Percentiles rank a stretch among this genome's conserved stretches.
These are phyloP conservation scores for Pseudorhombus dupliciocellatus DNA, from an alignment of 2,113 vertebrate species.

Conservation along the genomic window DNA sequence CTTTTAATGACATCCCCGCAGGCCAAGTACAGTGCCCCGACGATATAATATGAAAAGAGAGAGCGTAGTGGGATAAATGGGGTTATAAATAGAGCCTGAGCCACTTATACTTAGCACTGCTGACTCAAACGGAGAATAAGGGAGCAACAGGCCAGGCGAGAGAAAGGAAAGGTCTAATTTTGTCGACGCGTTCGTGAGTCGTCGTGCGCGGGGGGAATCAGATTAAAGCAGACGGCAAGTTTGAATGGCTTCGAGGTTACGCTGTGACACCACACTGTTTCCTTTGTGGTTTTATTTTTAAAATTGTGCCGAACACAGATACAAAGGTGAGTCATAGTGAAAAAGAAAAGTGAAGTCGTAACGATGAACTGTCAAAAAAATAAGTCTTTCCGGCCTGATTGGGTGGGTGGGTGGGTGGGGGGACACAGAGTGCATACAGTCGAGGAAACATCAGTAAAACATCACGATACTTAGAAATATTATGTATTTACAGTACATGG, in stretches of 20 bases:
- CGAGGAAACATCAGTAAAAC: constrained; percentile 34
- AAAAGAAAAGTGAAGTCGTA: constrained; percentile 44
- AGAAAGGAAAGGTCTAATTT: constrained; percentile 25
- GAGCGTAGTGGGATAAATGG: constrained; percentile 33
- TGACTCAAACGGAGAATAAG: constrained; percentile 49
- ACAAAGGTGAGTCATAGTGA: constrained; percentile 62
- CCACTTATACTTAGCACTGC: constrained; percentile 57
- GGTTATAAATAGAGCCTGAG: constrained; percentile 43
- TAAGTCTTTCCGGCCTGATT: constrained; percentile 22
- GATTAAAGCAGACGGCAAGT: not conserved
- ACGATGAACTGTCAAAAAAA: constrained; percentile 53
- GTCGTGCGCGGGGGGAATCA: not conserved
- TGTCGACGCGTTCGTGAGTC: not conserved
- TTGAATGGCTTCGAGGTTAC: not conserved
- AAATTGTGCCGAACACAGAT: constrained; percentile 54
- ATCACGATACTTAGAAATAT: constrained; percentile 42
- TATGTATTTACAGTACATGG: constrained; percentile 44
- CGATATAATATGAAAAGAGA: constrained; percentile 30
- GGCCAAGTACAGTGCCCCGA: constrained; percentile 7
- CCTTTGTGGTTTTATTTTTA: constrained; percentile 50
- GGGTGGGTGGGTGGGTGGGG: too few species aligned
- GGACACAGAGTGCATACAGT: constrained; percentile 26
- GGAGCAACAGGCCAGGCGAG: constrained; percentile 37
- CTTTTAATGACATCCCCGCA: constrained; percentile 37
- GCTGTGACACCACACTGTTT: not conserved